Base-by-base conservation (phyloP, 2,113 vertebrate species). In the Illadopsis cleaveri region DNA sequence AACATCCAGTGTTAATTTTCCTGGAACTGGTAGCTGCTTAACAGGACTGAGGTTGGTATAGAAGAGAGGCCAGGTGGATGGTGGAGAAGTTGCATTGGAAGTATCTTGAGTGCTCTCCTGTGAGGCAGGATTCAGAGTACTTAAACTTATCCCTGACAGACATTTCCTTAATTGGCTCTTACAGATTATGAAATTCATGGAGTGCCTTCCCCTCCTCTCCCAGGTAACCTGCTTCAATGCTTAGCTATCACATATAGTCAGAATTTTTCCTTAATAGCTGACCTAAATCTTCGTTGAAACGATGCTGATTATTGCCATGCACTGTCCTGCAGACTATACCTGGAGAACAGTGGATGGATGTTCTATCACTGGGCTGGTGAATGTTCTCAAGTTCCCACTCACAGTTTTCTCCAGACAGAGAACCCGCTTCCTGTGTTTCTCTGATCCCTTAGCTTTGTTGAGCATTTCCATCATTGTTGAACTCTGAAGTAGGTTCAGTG, bases 191-290 rank as follows among this genome's bases (percentile, higher is more conserved):
- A 77, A 93, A 83, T 93, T 92, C 35, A 53, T 12, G 12, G 31
- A 60, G n/a, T 15, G 13, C 15, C 35, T 62, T 66, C 27, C 37
- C 28, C 42, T 12, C 15, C 3, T 19, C 11, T 62, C 21, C 56
- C 64, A 78, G 93, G 69, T 95, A 89, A 91, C 73, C 81, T 60
- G 20, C 40, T 82, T 53, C 60, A 40, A 3, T 82, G 72, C 89
- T 96, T 78, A 73, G 50, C 42, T 58, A 23, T 89, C 48, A 14
- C 13, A 54, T 61, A 54, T 10, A 54, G 64, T 62, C 68, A 47
- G 24, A 89, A 35, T 56, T 95, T 94, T 95, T 89, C 56, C 65
- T 71, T 94, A 60, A 47, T 35, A 89, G 72, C 68, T 94, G 84
- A 94, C 86, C 73, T 91, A 76, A 82, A 93, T 94, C 91, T 83